Base-by-base conservation (phyloP, 1,140 invertebrate species). In the Protaetia brevitarsis region DNA sequence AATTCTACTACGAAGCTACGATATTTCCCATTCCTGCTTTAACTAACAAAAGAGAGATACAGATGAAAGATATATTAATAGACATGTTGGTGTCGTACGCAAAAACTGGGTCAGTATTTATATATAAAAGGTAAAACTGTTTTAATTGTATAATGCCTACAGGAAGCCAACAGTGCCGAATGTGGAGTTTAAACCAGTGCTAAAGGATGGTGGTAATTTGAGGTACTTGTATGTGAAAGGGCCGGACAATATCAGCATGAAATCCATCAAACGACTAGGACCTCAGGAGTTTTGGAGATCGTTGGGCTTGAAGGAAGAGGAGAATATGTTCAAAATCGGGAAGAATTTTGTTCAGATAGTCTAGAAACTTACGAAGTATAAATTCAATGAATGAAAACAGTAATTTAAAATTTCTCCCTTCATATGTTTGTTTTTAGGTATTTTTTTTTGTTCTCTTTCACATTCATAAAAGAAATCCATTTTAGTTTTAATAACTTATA, bases 151-250 rank as follows among this genome's bases (percentile, higher is more conserved):
- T 11, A 21, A 7, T 7, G 7, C 31, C n/a, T 34, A 23, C 11
- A 58, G 56, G 16, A 19, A 16, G 27, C 4, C 56, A 58, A 19
- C n/a, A 2, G 21, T 26, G 21, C 6, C n/a, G 5, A n/a, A 23
- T 58, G n/a, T 58, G n/a, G 23, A 58, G 27, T 58, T 19, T 19
- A 58, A 58, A 21, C 56, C 56, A 23, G 23, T 58, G 21, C 23
- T 26, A 3, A 5, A 58, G n/a, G 23, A 58, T 21, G 56, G 23
- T 23, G n/a, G n/a, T n/a, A 21, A 58, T 16, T 4, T 58, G 4
- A 21, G 27, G 11, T 58, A 58, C 27, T 16, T 58, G 23, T 21
- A 21, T 19, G 27, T 58, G 21, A 16, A 11, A 4, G 11, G n/a
- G 7, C 7, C 56, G 5, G 16, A 58, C 4, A 26, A 58, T 4